A percentile compares a stretch with the other conserved stretches of the same genome.
These are phyloP conservation scores for Probaryconus sp. DNA, from an alignment of 1,140 invertebrate species.

Conservation along the genomic window DNA sequence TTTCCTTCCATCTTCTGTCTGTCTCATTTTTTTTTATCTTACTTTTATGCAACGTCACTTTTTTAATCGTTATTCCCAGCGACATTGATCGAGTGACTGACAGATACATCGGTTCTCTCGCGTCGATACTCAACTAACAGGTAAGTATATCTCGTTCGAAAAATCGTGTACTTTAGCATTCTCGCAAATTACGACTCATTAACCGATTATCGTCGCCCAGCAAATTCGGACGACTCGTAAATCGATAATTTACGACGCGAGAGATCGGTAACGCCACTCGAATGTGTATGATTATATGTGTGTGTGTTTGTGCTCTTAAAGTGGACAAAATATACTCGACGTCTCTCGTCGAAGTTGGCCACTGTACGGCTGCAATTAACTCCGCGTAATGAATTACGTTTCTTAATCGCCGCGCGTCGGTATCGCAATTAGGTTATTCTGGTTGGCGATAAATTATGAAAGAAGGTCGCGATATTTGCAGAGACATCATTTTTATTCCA, in stretches of 20 bases:
- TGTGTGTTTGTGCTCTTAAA: not conserved
- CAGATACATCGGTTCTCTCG: conserved; percentile 14
- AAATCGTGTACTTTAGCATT: conserved; percentile 23
- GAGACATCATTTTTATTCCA: no score
- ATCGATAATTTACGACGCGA: conserved; percentile 59
- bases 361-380: conserved; percentile 50
- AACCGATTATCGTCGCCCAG: conserved; percentile 56
- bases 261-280: conserved; percentile 28
- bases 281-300: conserved; percentile 1
- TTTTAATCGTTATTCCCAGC: conserved; percentile 1
- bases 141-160: conserved; percentile 1
- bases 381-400: conserved; percentile 58
- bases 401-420: conserved; percentile 57
- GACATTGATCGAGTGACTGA: conserved; percentile 25
- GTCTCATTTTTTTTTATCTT: no score
- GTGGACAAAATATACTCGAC: conserved; percentile 32
- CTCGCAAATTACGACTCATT: conserved; percentile 59
- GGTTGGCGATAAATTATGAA: conserved; percentile 58
- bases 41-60: no score
- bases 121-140: conserved; percentile 4
- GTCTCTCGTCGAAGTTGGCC: conserved; percentile 52
- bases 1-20: no score
- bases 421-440: conserved; percentile 62
- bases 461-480: conserved; percentile 57
- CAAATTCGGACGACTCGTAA: conserved; percentile 48